Evolutionary conservation across 2,113 vertebrate genomes (phyloP).

Genomic region (Percina caprodes): DNA sequence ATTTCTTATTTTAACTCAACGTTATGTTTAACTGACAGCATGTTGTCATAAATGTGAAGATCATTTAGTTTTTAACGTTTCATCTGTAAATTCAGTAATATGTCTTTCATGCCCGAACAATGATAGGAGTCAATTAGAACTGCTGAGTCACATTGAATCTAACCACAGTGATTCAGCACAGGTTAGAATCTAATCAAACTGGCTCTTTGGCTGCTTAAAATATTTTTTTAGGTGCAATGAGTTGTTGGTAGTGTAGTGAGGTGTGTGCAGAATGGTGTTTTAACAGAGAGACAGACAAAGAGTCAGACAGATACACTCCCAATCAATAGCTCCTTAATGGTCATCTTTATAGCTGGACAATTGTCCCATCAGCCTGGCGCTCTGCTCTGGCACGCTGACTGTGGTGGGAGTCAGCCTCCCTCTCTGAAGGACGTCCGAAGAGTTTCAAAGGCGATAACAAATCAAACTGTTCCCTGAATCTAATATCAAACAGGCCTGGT

Average conservation of each 20-base stretch:
- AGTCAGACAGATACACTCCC: conserved; percentile 62
- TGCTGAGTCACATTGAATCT: conserved; percentile 23
- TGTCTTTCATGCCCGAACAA: background rate
- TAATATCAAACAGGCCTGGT: conserved; percentile 97
- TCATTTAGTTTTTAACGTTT: background rate
- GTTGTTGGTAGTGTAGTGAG: conserved; percentile 28
- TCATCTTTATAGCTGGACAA: conserved; percentile 59
- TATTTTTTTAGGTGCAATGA: conserved; percentile 18
- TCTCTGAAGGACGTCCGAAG: conserved; percentile 92
- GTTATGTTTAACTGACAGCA: background rate
- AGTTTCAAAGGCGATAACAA: conserved; percentile 97
- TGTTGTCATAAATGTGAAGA: background rate
- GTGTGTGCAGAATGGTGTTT: conserved; percentile 27
- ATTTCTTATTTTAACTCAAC: conserved; percentile 13
- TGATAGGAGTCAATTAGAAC: background rate
- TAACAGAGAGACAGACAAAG: conserved; percentile 52
- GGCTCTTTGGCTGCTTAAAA: conserved; percentile 13
- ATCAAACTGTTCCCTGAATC: conserved; percentile 96
- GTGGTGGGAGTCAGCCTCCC: conserved; percentile 77
- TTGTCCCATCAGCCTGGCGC: conserved; percentile 56
- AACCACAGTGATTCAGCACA: background rate
- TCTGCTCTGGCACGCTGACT: conserved; percentile 66
- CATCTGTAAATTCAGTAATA: background rate
- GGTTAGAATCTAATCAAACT: conserved; percentile 7
- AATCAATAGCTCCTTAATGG: conserved; percentile 65